Evolutionary conservation across 2,113 vertebrate genomes (phyloP).

Genomic region (Laticauda laticaudata): DNA sequence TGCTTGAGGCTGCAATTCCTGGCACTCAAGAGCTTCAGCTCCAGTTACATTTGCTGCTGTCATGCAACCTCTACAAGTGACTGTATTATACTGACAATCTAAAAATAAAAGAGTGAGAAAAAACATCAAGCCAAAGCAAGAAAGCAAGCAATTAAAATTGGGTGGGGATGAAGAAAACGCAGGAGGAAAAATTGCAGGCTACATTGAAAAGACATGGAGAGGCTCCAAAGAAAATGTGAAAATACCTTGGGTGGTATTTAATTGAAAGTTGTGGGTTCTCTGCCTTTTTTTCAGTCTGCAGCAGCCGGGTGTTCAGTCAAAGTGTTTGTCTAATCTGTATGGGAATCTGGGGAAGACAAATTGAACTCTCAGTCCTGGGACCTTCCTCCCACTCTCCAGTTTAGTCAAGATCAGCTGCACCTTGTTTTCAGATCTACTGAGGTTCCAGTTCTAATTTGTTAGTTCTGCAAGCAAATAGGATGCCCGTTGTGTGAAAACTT

Average conservation of each 20-base stretch:
- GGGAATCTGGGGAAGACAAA: conserved; percentile 8
- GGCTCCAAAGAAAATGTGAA: not conserved
- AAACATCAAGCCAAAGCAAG: conserved; percentile 33
- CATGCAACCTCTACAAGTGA: conserved; percentile 67
- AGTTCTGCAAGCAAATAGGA: not conserved
- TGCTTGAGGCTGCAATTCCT: conserved; percentile 67
- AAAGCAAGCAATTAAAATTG: conserved; percentile 33
- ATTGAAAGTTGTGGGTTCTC: not conserved
- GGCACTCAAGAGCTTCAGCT: conserved; percentile 61
- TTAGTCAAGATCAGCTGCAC: not conserved
- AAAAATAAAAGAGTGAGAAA: conserved; percentile 63
- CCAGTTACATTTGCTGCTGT: conserved; percentile 81
- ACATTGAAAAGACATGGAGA: conserved; percentile 11
- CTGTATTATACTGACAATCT: conserved; percentile 49
- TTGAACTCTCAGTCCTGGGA: not conserved
- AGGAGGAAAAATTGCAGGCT: conserved; percentile 15
- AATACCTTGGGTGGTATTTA: not conserved
- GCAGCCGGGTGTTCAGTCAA: conserved; percentile 36
- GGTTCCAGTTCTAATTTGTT: not conserved
- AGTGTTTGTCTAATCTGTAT: conserved; percentile 4
- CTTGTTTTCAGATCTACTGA: not conserved
- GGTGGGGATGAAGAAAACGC: not conserved
- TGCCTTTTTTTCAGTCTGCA: conserved; percentile 38
- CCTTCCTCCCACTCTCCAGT: not conserved
- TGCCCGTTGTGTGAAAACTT: not conserved